Conservation (phyloP, 2,888 invertebrate genomes). For the Polydrusus tereticollis region DNA sequence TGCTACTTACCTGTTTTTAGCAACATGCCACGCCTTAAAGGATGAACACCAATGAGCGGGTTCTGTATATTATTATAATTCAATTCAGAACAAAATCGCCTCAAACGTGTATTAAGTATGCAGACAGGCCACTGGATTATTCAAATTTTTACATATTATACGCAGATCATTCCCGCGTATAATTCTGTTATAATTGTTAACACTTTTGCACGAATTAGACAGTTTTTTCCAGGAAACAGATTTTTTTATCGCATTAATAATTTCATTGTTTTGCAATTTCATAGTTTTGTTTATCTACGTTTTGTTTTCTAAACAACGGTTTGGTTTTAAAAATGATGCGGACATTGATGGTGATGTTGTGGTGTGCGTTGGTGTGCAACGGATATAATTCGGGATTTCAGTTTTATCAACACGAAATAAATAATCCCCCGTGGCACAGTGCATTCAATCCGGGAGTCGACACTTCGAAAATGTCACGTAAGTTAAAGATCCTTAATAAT, state of each 20-base stretch:
- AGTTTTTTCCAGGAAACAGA: neutral
- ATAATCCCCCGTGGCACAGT: neutral
- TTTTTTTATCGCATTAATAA: neutral
- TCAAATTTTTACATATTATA: neutral
- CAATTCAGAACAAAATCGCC: neutral
- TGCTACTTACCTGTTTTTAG: neutral
- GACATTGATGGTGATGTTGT: neutral
- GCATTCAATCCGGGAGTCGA: neutral
- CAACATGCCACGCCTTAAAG: neutral
- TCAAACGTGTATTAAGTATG: neutral
- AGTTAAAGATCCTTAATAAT: neutral
- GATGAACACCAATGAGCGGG: neutral
- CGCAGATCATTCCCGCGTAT: neutral
- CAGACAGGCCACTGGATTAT: neutral
- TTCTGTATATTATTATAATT: neutral
- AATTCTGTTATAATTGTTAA: neutral
- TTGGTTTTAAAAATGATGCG: neutral
- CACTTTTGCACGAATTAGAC: neutral
- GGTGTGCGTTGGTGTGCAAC: neutral
- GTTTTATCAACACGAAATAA: constrained; percentile 10
- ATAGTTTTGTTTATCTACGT: neutral
- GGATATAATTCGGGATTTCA: constrained; percentile 4
- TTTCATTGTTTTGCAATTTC: neutral
- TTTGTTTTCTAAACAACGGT: neutral
- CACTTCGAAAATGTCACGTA: constrained; percentile 14